Conservation (phyloP, 2,797 vertebrate species). For the Cyprinella venusta region DNA sequence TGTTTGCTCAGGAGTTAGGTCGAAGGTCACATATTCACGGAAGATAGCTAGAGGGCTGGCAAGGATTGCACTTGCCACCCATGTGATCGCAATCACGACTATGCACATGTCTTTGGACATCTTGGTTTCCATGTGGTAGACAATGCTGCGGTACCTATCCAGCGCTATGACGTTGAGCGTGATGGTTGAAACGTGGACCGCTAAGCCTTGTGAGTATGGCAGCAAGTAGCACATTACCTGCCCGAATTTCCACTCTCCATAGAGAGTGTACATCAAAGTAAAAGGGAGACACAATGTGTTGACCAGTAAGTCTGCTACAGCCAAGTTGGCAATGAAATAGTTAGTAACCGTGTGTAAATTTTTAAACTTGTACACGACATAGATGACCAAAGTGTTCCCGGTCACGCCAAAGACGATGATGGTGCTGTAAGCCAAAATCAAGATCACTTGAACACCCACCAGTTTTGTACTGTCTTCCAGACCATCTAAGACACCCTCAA, state of each 20-base stretch:
- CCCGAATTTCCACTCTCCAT: constrained; percentile 88
- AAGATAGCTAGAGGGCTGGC: constrained; percentile 96
- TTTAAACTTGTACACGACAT: constrained; percentile 90
- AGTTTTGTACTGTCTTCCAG: constrained; percentile 88
- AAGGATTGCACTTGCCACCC: constrained; percentile 87
- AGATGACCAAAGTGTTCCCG: constrained; percentile 93
- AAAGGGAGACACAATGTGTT: constrained; percentile 92
- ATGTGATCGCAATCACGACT: constrained; percentile 86
- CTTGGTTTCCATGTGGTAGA: constrained; percentile 91
- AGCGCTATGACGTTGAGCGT: constrained; percentile 93
- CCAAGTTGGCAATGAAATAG: constrained; percentile 94
- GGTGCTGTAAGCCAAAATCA: constrained; percentile 92
- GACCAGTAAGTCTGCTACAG: constrained; percentile 91
- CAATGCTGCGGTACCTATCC: constrained; percentile 92
- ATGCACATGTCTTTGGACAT: constrained; percentile 90
- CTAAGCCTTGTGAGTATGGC: constrained; percentile 90
- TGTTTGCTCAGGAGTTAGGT: constrained; percentile 81
- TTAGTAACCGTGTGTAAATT: constrained; percentile 92
- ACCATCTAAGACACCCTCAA: constrained; percentile 53
- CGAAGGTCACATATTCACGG: constrained; percentile 86
- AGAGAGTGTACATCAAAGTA: constrained; percentile 89
- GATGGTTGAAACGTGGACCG: constrained; percentile 93
- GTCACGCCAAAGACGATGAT: constrained; percentile 92
- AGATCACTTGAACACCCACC: constrained; percentile 85
- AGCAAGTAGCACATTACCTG: constrained; percentile 86